Evolutionary conservation across 2,113 vertebrate genomes (phyloP).

Genomic region (Tichodroma muraria): DNA sequence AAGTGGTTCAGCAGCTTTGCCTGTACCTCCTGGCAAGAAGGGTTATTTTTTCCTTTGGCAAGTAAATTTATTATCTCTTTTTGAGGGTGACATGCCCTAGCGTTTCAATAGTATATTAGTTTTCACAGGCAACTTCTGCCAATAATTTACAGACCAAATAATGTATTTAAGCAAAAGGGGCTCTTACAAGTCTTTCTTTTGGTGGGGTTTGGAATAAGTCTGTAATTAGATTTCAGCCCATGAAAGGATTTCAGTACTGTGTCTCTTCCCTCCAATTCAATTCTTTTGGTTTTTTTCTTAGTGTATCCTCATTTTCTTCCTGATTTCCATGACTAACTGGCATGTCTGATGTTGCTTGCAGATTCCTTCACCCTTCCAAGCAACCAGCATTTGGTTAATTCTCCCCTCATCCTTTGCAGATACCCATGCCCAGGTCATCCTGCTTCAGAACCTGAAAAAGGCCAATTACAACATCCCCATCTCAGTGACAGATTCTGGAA

Average conservation of each 20-base stretch:
- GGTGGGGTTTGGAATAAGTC: neutral
- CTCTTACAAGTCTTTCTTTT: neutral
- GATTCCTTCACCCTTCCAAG: neutral
- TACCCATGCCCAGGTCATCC: slow-evolving; percentile 89
- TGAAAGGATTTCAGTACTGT: neutral
- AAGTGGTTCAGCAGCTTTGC: neutral
- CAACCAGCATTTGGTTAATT: neutral
- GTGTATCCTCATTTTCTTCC: neutral
- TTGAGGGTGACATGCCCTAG: neutral
- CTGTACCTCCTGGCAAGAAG: neutral
- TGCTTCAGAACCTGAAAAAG: slow-evolving; percentile 92
- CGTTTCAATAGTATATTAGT: neutral
- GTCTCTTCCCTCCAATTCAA: neutral
- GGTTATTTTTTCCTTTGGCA: neutral
- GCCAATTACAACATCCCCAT: slow-evolving; percentile 95
- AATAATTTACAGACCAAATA: neutral
- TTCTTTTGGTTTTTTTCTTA: neutral
- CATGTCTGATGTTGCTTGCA: neutral
- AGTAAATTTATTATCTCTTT: neutral
- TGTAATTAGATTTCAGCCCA: neutral
- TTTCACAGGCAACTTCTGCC: neutral
- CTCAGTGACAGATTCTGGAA: slow-evolving; percentile 92
- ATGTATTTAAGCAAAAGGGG: neutral
- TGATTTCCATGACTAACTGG: neutral
- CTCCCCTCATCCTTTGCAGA: slow-evolving; percentile 63